Evolutionary conservation across 2,888 invertebrate species (phyloP), one percentile per base, ranked within the genome.

Genomic region (Xylota segnis): DNA sequence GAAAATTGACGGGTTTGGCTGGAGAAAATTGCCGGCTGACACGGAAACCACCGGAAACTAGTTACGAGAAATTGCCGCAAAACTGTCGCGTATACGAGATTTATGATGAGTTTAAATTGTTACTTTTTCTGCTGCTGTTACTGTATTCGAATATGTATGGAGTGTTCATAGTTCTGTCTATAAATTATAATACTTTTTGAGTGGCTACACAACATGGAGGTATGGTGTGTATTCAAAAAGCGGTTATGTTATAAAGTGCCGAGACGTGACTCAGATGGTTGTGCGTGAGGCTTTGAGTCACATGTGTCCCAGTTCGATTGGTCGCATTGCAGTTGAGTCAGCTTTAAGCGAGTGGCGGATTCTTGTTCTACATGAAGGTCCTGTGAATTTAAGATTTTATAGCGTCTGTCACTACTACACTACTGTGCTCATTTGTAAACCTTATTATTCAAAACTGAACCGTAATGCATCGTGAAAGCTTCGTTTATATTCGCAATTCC

Each of bases 51-150:
- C 87, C 88, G 88, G 88, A 88, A 88, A 81, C 88, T 59, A 77
- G 82, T 86, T 81, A 87, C 79, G 87, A 86, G 83, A 87, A 88
- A 88, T 87, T 86, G 86, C 83, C 86, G 76, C 84, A 87, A 88
- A 88, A 83, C 87, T 88, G 88, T 88, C 88, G 88, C 88, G 83
- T 88, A 88, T 72, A 83, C 83, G 77, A 88, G 83, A 88, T 88
- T 88, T 88, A 88, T 87, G 88, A 87, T 84, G 87, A 87, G 83
- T 88, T 88, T 88, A 87, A 83, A 88, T 87, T 88, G 82, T 71
- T 61, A 88, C 61, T 56, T 71, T 86, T 82, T 82, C 40, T 58
- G 18, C 18, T 63, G 18, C 54, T 76, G 45, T 58, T 75, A 16
- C 37, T 43, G 23, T 81, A n/a, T 59, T 61, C 16, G 10, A 58